Base-by-base conservation (phyloP, 37 sponge, comb jelly and placozoan species). In the Ephydatia muelleri region DNA sequence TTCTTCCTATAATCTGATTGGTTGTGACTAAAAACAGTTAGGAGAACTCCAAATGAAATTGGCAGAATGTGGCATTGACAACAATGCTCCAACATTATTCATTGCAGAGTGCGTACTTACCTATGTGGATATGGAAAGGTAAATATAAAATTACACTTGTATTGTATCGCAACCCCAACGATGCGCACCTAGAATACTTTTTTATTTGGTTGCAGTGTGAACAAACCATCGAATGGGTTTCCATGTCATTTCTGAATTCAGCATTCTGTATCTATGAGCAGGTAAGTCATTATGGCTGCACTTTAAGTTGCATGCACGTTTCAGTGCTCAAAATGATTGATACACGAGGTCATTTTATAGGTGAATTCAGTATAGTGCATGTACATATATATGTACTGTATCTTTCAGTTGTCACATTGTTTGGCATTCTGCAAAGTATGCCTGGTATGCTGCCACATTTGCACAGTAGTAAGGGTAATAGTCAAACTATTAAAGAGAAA, bases 31-130 rank as follows among this genome's bases (percentile, higher is more conserved):
- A 2, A 88, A 39, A 3, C 30, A 83, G 16, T 0, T 82, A 4
- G 35, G 32, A 13, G 11, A 38, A 14, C 78, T 90, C 14, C 64
- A 74, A 22, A 6, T 13, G 12, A 25, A 47, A 35, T 88, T 91
- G 19, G 65, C 40, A 34, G 26, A 36, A 64, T 26, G 25, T 68
- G 77, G 66, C 23, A 36, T 91, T 21, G 78, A 86, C 9, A 43
- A 26, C 27, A 5, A n/a, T n/a, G 29, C 23, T 23, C 92, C 95
- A 0, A 92, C 95, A 34, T 71, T 94, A 1, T 37, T 94, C 9
- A 32, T 94, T 8, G 80, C 95, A 12, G 95, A 94, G 78, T 88
- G 89, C 74, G 95, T 94, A 13, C 73, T 94, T 30, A 92, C 95
- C 19, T 94, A 94, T 43, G 83, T 94, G 12, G 30, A 81, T 35